Conservation (phyloP, 2,888 invertebrate genomes). For the Hirudinaria manillensis region DNA sequence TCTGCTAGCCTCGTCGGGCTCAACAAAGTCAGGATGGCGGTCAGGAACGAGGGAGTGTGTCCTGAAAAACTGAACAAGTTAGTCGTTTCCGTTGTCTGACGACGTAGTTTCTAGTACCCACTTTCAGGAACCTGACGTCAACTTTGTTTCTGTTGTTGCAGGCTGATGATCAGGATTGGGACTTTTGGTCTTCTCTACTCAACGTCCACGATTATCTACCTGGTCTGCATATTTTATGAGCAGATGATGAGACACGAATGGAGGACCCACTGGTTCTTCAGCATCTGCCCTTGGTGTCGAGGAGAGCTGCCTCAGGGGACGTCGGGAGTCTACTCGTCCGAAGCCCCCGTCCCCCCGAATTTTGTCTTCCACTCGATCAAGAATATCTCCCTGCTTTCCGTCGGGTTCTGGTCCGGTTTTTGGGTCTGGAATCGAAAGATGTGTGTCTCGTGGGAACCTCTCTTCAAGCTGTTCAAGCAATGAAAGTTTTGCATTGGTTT, state of each 20-base stretch:
- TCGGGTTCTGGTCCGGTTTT: constrained; percentile 2
- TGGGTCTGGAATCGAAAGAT: constrained; percentile 8
- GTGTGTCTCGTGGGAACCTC: neutral
- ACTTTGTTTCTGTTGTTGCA: neutral
- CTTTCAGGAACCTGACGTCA: too few relatives aligned
- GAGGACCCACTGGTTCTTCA: neutral
- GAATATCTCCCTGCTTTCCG: neutral
- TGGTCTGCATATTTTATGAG: constrained; percentile 9
- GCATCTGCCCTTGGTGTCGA: neutral
- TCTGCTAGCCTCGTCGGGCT: neutral
- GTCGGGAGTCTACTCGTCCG: neutral
- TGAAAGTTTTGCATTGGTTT: too few relatives aligned
- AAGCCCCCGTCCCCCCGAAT: neutral
- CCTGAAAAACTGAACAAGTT: neutral
- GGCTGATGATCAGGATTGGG: constrained; percentile 1
- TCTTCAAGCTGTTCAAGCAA: too few relatives aligned
- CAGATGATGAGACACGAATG: constrained; percentile 9
- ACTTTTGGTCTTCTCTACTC: neutral
- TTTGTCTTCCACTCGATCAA: neutral
- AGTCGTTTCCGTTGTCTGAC: too few relatives aligned
- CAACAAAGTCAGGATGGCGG: neutral
- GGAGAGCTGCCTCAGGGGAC: neutral
- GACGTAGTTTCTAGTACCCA: too few relatives aligned
- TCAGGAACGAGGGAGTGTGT: neutral
- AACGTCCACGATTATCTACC: neutral